Base-by-base conservation (phyloP, 2,888 invertebrate species). In the Stratiomys singularior region DNA sequence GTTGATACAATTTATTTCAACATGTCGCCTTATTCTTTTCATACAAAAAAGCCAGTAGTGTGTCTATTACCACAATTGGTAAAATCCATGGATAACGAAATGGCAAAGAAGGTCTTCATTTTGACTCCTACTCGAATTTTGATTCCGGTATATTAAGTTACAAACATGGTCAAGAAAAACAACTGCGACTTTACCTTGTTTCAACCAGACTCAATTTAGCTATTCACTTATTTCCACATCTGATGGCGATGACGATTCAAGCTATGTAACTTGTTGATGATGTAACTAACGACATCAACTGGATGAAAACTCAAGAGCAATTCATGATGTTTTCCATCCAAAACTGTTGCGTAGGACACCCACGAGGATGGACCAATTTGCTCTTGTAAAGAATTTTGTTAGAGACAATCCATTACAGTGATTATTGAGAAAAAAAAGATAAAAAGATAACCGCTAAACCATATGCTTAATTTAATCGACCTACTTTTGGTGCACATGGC, bases 91-190 rank as follows among this genome's bases (percentile, higher is more conserved):
- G n/a, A n/a, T n/a, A n/a, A n/a, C n/a, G n/a, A 69, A 60, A 52
- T 21, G 13, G 60, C 28, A 30, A 21, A 56, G 74, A 60, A 74
- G 74, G 74, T 74, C 74, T 58, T 37, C 37, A 60, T 74, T 60
- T 74, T 74, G 28, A 74, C 74, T 74, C 74, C 74, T 60, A 74
- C 74, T 74, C 60, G 58, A 60, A 74, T 30, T 23, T 23, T 60
- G 58, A 37, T 74, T 27, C 30, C 56, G 21, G 30, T 56, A 18
- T 28, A 56, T 72, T 58, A 21, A 60, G 60, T 74, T 37, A 74
- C 74, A 30, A 74, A 74, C 58, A 74, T 18, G 74, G 60, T 60
- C 74, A 74, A 37, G 60, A 37, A 21, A 60, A 74, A 74, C 74
- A 60, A 23, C 74, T 44, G 52, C 44, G 60, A 25, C 60, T 74